Percentiles rank a stretch among this genome's conserved stretches.
These are phyloP conservation scores for Nyctereutes procyonoides DNA, from an alignment of 2,113 vertebrate genomes.

Conservation along the genomic window DNA sequence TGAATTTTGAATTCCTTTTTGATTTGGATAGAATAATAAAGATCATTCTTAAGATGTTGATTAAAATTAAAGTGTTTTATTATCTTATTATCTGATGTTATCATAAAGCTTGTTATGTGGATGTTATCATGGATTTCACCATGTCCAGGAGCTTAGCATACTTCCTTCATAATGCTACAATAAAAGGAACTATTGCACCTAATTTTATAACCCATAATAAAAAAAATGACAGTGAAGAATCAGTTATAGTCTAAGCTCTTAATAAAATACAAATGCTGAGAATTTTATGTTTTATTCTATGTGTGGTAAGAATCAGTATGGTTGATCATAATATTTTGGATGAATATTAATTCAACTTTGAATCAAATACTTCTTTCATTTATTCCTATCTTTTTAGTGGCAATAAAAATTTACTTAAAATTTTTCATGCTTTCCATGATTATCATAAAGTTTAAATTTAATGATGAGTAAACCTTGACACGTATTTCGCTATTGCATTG, in stretches of 20 bases:
- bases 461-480: slow-evolving; percentile 59
- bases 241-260: slow-evolving; percentile 72
- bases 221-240: slow-evolving; percentile 75
- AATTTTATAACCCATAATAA: slow-evolving; percentile 81
- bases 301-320: slow-evolving; percentile 1
- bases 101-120: slow-evolving; percentile 74
- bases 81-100: slow-evolving; percentile 79
- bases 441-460: slow-evolving; percentile 63
- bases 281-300: slow-evolving; percentile 62
- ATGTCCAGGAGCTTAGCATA: slow-evolving; percentile 73
- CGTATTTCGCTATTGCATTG: slow-evolving; percentile 35
- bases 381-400: slow-evolving; percentile 52
- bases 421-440: slow-evolving; percentile 64
- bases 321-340: slow-evolving; percentile 51
- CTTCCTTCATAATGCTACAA: slow-evolving; percentile 74
- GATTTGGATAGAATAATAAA: slow-evolving; percentile 62
- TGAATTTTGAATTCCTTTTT: slow-evolving; percentile 71
- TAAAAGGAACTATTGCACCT: slow-evolving; percentile 75
- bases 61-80: slow-evolving; percentile 81
- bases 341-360: slow-evolving; percentile 72
- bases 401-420: slow-evolving; percentile 46
- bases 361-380: neutral
- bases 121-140: neutral
- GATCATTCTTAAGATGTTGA: slow-evolving; percentile 67
- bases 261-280: slow-evolving; percentile 66